Evolutionary conservation across 2,113 vertebrate species (phyloP), one percentile per base, ranked within the genome.

Genomic region (Excalfactoria chinensis): DNA sequence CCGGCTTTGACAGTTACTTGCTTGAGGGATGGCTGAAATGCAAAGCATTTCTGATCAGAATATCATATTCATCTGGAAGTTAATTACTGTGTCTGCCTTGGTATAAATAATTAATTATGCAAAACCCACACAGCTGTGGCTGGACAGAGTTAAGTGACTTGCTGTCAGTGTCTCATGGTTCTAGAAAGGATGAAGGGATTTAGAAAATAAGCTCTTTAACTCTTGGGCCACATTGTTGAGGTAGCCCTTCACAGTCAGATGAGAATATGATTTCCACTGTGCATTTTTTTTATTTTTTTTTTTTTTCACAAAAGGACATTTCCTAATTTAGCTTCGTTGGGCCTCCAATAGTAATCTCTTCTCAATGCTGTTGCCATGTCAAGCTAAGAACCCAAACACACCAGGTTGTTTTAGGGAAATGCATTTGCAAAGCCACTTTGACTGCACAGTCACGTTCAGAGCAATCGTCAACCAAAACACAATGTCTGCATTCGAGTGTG

Each of bases 101-200:
- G 97, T 98, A 99, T 99, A 99, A 99, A 99, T 99, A 99, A 99
- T 99, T 99, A 99, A 99, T 99, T 99, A 99, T 99, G 98, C 98
- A 98, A 99, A 99, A 98, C 98, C 98, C 98, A 98, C 98, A 98
- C 99, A 99, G 99, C 99, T 99, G 99, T 98, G 98, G 98, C 98
- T 98, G 98, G 98, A 98, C 98, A 97, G 98, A 98, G 98, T 98
- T 98, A 98, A 99, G 98, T 98, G 98, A 98, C 98, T 99, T 98
- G 98, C 98, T 99, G 98, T 98, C 98, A 99, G 96, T 97, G 97
- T 98, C 98, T 98, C 97, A 95, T 53, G 56, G 96, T 98, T 98
- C 97, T 97, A 97, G 96, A 97, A 98, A 98, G 97, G 98, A 98
- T 98, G 98, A 98, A 98, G 97, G 97, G 98, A 98, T 98, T 98